A percentile compares a stretch with the other conserved stretches of the same genome.
These are phyloP conservation scores for Linnaemya tessellans DNA, from an alignment of 2,888 invertebrate species.

Conservation along the genomic window DNA sequence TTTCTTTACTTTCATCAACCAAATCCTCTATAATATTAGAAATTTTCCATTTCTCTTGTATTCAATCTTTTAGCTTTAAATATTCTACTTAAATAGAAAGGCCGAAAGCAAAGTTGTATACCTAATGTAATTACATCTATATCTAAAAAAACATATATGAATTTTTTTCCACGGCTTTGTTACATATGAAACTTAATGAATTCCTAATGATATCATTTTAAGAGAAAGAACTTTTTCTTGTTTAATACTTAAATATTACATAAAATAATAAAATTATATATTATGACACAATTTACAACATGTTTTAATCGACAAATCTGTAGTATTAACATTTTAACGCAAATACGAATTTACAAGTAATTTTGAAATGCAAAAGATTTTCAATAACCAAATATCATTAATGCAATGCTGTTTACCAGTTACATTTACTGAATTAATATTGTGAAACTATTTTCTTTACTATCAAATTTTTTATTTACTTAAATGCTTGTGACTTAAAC, in stretches of 20 bases:
- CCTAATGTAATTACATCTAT: not conserved
- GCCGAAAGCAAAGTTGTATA: not conserved
- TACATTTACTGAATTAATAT: too few relatives aligned
- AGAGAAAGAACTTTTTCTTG: conserved; percentile 32
- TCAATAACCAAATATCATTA: too few relatives aligned
- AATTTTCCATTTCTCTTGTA: too few relatives aligned
- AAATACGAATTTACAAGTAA: too few relatives aligned
- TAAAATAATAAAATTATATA: conserved; percentile 23
- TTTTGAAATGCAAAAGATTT: too few relatives aligned
- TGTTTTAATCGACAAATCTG: not conserved
- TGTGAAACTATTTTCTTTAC: too few relatives aligned
- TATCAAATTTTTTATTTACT: too few relatives aligned
- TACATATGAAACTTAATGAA: conserved; percentile 54
- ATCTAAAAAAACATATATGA: not conserved
- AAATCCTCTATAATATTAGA: too few relatives aligned
- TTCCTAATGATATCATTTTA: conserved; percentile 68
- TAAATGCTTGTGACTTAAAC: too few relatives aligned
- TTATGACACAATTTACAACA: not conserved
- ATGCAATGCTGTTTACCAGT: too few relatives aligned
- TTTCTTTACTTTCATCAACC: not conserved
- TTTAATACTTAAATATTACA: conserved; percentile 30
- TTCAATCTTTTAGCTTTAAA: not conserved
- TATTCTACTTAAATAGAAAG: not conserved
- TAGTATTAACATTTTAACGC: too few relatives aligned
- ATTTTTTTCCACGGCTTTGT: conserved; percentile 29